A percentile compares a stretch with the other conserved stretches of the same genome.
These are phyloP conservation scores for Aurelia aurita complex sp. Pacific DNA, from an alignment of 30 jellyfish, hydroid and myxozoan species.

Conservation along the genomic window DNA sequence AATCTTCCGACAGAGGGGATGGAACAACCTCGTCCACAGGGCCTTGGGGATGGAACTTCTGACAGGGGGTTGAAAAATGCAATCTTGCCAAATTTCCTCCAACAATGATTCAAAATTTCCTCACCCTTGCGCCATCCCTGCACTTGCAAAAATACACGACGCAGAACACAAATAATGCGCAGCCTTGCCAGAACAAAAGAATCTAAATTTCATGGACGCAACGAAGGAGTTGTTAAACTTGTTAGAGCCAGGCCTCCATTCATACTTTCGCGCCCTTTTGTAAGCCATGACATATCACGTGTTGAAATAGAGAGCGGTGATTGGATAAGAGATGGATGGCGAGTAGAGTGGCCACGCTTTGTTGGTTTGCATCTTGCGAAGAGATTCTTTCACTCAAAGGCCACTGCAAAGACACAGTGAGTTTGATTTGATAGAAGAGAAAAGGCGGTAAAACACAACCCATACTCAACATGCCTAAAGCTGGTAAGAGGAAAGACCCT, in stretches of 20 bases:
- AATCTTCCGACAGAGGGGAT: no score
- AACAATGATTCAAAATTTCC: no score
- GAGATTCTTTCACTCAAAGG: no score
- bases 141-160: no score
- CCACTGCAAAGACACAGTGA: constrained; percentile 11
- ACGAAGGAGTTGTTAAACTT: background rate
- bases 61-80: no score
- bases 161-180: no score
- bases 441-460: constrained; percentile 75
- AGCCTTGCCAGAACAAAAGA: no score
- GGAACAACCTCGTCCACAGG: no score
- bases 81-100: no score
- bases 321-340: constrained; percentile 25
- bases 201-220: no score
- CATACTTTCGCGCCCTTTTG: constrained; percentile 70
- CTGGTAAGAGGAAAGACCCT: constrained; percentile 88
- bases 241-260: constrained; percentile 19
- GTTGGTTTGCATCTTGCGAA: background rate
- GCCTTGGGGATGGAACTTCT: no score
- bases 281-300: constrained; percentile 44
- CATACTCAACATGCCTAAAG: constrained; percentile 75
- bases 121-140: no score
- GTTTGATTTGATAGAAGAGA: constrained; percentile 15
- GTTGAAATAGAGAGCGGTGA: constrained; percentile 14
- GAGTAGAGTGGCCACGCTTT: constrained; percentile 50